Base-by-base conservation (phyloP, 2,888 invertebrate species). In the Ophion costatus region DNA sequence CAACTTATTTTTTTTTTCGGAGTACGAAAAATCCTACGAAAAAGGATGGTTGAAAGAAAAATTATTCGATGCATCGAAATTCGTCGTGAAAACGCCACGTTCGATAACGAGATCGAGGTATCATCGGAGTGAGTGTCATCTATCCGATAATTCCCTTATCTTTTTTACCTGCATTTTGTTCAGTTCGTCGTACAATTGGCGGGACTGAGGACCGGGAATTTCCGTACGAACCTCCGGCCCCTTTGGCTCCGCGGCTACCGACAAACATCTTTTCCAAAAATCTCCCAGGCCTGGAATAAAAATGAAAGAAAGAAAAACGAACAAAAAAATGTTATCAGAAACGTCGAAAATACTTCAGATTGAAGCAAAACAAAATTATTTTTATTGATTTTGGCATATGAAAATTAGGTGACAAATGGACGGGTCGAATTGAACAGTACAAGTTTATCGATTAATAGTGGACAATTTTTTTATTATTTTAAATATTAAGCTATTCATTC, bases 201-300 rank as follows among this genome's bases (percentile, higher is more conserved):
- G 90, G 4, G 92, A 91, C 63, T 87, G 89, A 0, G 93, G 93
- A 1, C 93, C 93, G 4, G 93, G 93, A 77, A 93, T 89, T 84
- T 92, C 91, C n/a, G 92, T 92, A 56, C 82, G 75, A 3, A 93
- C 87, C 1, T 88, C 67, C 4, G 93, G 93, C 22, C 86, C 88
- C 69, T 87, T 88, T 24, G 93, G 93, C 86, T 93, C 93, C 10
- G 84, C 88, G 78, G 42, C 89, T 88, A 90, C 88, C 42, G 91
- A 76, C 69, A 92, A 86, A 79, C 88, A 90, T 89, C 90, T 89
- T 24, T 85, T 88, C 90, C 88, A 90, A 14, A 83, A 83, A 24
- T 86, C 77, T 24, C 83, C 83, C 63, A 80, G 84, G 56, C 87
- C 88, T 88, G 29, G 67, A 80, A 73, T 17, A 38, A n/a, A n/a